Conservation (phyloP, 2,113 vertebrate genomes). For the Sardina pilchardus region DNA sequence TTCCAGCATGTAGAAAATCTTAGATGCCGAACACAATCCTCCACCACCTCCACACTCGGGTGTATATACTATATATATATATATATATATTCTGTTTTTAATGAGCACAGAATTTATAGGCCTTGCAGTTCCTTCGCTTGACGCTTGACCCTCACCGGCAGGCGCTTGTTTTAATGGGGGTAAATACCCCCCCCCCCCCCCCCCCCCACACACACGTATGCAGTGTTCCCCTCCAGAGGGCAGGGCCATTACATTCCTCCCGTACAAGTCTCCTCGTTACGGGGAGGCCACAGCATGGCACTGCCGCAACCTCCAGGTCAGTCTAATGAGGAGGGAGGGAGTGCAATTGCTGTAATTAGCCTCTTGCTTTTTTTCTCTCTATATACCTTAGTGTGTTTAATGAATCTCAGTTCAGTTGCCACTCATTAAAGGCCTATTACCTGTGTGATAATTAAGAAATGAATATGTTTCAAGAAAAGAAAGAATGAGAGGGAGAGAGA, state of each 20-base stretch:
- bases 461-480: conserved; percentile 57
- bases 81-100: conserved; percentile 61
- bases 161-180: conserved; percentile 74
- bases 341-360: conserved; percentile 79
- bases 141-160: conserved; percentile 52
- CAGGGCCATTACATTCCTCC: conserved; percentile 72
- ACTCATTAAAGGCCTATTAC: conserved; percentile 72
- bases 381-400: conserved; percentile 66
- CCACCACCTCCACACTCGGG: background rate
- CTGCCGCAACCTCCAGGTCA: conserved; percentile 74
- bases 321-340: conserved; percentile 80
- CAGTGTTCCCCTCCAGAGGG: conserved; percentile 73
- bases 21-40: background rate
- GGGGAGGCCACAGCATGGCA: conserved; percentile 59
- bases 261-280: conserved; percentile 72
- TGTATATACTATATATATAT: too few relatives aligned
- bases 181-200: conserved; percentile 75
- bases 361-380: conserved; percentile 66
- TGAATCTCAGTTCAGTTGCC: conserved; percentile 68
- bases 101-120: conserved; percentile 74
- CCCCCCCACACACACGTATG: conserved; percentile 47
- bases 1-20: background rate
- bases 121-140: conserved; percentile 68
- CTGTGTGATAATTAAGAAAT: conserved; percentile 74
- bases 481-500: background rate